phyloP scores from a whole-genome alignment of 1,140 invertebrate species.

The Spodoptera litura region DNA sequence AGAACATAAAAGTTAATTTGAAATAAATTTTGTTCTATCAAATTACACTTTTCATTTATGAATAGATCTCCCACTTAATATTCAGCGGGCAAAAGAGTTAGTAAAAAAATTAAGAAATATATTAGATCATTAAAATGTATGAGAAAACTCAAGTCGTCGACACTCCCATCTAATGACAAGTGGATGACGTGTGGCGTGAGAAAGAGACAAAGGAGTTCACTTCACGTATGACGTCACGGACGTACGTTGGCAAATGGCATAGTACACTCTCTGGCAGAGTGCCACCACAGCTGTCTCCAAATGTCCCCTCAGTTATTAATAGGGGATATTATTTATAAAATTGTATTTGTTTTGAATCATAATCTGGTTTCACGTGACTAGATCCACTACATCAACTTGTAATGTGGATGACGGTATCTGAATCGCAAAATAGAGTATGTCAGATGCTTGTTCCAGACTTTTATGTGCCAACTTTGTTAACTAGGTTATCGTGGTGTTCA shows the following conservation, averaged over 20 bases:
- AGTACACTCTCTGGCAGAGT: slow-evolving; percentile 63
- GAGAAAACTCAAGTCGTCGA: not conserved
- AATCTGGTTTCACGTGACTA: slow-evolving; percentile 62
- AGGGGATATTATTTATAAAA: slow-evolving; percentile 78
- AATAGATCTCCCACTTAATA: not conserved
- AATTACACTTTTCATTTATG: no score
- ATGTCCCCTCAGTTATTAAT: slow-evolving; percentile 71
- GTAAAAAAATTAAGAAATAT: slow-evolving; percentile 12
- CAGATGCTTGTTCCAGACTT: slow-evolving; percentile 21
- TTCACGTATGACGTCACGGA: slow-evolving; percentile 52
- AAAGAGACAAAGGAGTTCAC: slow-evolving; percentile 27
- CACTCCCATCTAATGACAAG: slow-evolving; percentile 46
- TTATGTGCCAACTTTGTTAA: slow-evolving; percentile 10
- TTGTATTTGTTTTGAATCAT: slow-evolving; percentile 80
- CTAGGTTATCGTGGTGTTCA: slow-evolving; percentile 13
- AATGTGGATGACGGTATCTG: slow-evolving; percentile 6
- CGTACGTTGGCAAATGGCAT: slow-evolving; percentile 64
- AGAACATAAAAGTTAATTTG: no score
- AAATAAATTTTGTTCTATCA: no score
- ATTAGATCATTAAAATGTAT: not conserved
- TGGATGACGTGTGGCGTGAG: slow-evolving; percentile 30
- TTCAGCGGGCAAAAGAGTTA: no score
- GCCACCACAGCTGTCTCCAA: slow-evolving; percentile 79
- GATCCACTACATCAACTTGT: slow-evolving; percentile 38
- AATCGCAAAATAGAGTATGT: slow-evolving; percentile 9